A percentile compares a stretch with the other conserved stretches of the same genome.
These are phyloP conservation scores for Oncorhynchus keta DNA, from an alignment of 2,113 vertebrate species.

Conservation along the genomic window DNA sequence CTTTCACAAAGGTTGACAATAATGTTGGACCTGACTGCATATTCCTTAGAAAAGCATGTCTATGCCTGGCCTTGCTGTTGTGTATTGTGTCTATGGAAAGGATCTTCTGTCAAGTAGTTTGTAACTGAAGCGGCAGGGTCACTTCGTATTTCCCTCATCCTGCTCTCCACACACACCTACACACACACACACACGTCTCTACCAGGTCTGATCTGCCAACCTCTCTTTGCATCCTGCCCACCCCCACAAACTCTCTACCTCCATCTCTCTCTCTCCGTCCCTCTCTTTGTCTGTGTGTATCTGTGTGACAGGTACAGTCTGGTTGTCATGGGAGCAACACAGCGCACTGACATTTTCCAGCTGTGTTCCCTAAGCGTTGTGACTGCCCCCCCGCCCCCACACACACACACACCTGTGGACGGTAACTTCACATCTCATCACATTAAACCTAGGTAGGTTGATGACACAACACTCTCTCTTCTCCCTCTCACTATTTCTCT, in stretches of 20 bases:
- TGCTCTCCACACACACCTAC: not conserved
- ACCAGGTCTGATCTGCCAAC: not conserved
- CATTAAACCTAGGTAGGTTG: conserved; percentile 30
- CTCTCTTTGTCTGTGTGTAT: not conserved
- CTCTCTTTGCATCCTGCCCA: not conserved
- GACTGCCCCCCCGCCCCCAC: conserved; percentile 16
- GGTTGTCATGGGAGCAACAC: conserved; percentile 38
- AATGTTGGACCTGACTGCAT: not conserved
- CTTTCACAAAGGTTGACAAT: too few relatives aligned
- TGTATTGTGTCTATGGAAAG: not conserved
- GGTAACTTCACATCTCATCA: conserved; percentile 47
- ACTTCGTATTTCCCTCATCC: conserved; percentile 36
- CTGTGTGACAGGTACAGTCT: conserved; percentile 45
- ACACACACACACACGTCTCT: conserved; percentile 2
- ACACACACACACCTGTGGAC: not conserved
- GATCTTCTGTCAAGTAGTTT: conserved; percentile 29
- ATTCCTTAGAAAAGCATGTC: not conserved
- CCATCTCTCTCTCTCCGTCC: not conserved
- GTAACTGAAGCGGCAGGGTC: conserved; percentile 27
- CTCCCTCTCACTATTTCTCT: not conserved
- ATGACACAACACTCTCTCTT: conserved; percentile 9
- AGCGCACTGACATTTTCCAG: conserved; percentile 54
- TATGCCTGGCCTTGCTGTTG: not conserved
- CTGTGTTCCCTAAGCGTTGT: conserved; percentile 37
- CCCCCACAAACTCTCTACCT: not conserved